Conservation (phyloP, 2,888 invertebrate species). For the Pristionchus exspectatus region DNA sequence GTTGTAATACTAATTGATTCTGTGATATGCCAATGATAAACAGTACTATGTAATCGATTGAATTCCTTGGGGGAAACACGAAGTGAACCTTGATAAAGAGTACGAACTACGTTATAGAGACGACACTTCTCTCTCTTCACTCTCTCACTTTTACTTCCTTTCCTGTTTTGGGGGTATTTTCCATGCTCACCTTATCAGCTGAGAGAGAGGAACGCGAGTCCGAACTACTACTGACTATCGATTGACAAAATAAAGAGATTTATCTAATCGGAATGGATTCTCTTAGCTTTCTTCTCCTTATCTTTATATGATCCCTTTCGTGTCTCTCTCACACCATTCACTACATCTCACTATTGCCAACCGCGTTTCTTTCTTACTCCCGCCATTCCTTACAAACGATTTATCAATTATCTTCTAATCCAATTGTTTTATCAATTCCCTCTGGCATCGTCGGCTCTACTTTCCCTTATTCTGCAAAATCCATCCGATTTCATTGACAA, state of each 20-base stretch:
- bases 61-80: conserved; percentile 21
- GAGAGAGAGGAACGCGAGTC: conserved; percentile 38
- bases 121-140: conserved; percentile 16
- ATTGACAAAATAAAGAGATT: not conserved
- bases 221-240: conserved; percentile 31
- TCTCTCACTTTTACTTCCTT: conserved; percentile 18
- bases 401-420: not conserved
- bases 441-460: not conserved
- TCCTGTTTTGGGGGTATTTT: conserved; percentile 22
- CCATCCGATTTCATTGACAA: not conserved
- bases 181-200: conserved; percentile 39
- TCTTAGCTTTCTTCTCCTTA: not conserved
- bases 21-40: conserved; percentile 33
- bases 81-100: conserved; percentile 29
- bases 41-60: not conserved
- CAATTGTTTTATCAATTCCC: not conserved
- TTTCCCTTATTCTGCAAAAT: not conserved
- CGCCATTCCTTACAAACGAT: not conserved
- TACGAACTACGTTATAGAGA: conserved; percentile 39
- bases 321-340: not conserved
- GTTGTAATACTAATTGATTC: conserved; percentile 13
- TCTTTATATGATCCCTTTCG: not conserved
- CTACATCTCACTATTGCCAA: not conserved
- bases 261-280: not conserved
- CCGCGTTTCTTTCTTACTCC: not conserved